Base-by-base conservation (phyloP, 2,113 vertebrate genomes). In the Bambusicola thoracicus region DNA sequence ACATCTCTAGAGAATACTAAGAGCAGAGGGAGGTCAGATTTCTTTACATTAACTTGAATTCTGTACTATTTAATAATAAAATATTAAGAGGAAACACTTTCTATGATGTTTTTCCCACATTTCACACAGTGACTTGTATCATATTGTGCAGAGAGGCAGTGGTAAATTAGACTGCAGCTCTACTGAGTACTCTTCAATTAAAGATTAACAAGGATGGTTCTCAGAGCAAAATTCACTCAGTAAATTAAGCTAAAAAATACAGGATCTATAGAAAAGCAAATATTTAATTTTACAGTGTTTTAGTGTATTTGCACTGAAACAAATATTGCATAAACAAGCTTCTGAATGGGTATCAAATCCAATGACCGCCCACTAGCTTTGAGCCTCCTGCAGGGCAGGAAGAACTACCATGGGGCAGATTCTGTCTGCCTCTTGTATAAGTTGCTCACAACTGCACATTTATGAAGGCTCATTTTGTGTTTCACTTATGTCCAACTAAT, bases 351-450 rank as follows among this genome's bases (percentile, higher is more conserved):
- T 8, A 62, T 8, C 29, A n/a, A 76, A 53, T 24, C 17, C 46
- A 20, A 10, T 2, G 1, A 8, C 21, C 4, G 6, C 41, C 56
- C 2, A 0, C 32, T 2, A 49, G 9, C 53, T 22, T 10, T 6
- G 8, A 22, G 32, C 21, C 21, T 44, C 27, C 19, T 32, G 2
- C 29, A 30, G 9, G 29, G 40, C 40, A 43, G 8, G 11, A 56
- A 43, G 29, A 62, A 29, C 40, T 43, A 38, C 8, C 2, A 44
- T 1, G 3, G 30, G 15, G 2, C 20, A 12, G n/a, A 25, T 29
- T 44, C 10, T 67, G 40, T 13, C 32, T 22, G 30, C 21, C 49
- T 70, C 8, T 6, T 55, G 4, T 2, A 0, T 7, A 34, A 73
- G 4, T 19, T 40, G 18, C 29, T 36, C 2, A 36, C 36, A 29